phyloP scores from a whole-genome alignment of 1,140 invertebrate species.

The Panagrolaimus sp. region DNA sequence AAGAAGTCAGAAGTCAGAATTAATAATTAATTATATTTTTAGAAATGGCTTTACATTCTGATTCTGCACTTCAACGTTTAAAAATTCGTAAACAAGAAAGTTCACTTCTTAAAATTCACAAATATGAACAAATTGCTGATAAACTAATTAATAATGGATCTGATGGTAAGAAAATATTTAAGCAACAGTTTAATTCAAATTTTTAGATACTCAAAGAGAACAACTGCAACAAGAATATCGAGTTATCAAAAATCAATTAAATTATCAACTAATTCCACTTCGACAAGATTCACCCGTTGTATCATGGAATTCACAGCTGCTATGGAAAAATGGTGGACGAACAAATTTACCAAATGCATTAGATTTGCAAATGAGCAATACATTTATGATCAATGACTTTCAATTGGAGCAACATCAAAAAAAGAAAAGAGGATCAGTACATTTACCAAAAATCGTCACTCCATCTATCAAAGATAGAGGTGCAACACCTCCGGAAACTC shows the following conservation, averaged over 20 bases:
- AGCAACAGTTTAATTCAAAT: slow-evolving; percentile 6
- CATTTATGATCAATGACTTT: slow-evolving; percentile 7
- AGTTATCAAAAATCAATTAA: slow-evolving; percentile 52
- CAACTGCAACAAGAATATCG: slow-evolving; percentile 50
- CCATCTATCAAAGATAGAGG: too few species aligned
- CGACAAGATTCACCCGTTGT: slow-evolving; percentile 40
- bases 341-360: slow-evolving; percentile 2
- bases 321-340: neutral
- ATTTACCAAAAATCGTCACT: neutral
- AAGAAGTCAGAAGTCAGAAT: neutral
- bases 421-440: slow-evolving; percentile 4
- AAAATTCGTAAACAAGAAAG: slow-evolving; percentile 50
- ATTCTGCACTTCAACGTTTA: slow-evolving; percentile 46
- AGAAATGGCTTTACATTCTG: slow-evolving; percentile 53
- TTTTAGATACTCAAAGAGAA: slow-evolving; percentile 32
- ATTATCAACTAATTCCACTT: slow-evolving; percentile 51
- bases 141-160: slow-evolving; percentile 44
- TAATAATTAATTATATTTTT: slow-evolving; percentile 17
- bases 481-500: too few species aligned
- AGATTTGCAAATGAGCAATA: slow-evolving; percentile 12
- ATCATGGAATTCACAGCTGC: slow-evolving; percentile 51
- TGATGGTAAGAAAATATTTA: slow-evolving; percentile 29
- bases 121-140: slow-evolving; percentile 52
- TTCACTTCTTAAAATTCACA: slow-evolving; percentile 46
- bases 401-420: slow-evolving; percentile 11